phyloP scores from a whole-genome alignment of 2,888 invertebrate species.

The Eupeodes latifasciatus region DNA sequence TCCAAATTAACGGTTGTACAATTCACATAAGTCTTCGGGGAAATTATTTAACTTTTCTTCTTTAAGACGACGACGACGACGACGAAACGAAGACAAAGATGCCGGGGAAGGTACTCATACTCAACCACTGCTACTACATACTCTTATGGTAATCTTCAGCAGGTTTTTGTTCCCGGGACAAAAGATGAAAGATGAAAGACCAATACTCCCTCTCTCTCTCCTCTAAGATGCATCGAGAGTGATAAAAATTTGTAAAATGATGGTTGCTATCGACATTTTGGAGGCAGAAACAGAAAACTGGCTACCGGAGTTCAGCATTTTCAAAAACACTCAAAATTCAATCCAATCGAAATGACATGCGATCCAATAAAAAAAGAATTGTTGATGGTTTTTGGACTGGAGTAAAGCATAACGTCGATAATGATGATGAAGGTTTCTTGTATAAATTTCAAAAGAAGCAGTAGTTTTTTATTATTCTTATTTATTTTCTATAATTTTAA shows the following conservation, averaged over 20 bases:
- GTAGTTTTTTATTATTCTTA: constrained; percentile 14
- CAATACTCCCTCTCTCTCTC: constrained; percentile 41
- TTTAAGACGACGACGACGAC: not conserved
- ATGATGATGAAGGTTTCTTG: constrained; percentile 43
- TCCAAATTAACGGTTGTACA: constrained; percentile 61
- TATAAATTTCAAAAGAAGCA: constrained; percentile 17
- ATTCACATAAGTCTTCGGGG: constrained; percentile 17
- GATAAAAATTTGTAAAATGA: constrained; percentile 67
- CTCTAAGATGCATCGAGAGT: constrained; percentile 33
- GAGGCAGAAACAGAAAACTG: constrained; percentile 16
- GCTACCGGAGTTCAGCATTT: constrained; percentile 71
- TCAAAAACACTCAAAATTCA: constrained; percentile 12
- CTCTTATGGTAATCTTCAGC: constrained; percentile 48
- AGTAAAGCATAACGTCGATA: constrained; percentile 20
- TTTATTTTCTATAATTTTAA: constrained; percentile 46
- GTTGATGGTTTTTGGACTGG: constrained; percentile 2
- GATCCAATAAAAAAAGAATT: constrained; percentile 1
- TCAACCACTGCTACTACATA: not conserved
- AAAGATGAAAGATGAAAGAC: constrained; percentile 32
- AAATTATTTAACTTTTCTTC: constrained; percentile 54
- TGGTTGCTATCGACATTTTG: constrained; percentile 33
- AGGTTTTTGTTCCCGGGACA: constrained; percentile 4
- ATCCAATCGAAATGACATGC: constrained; percentile 54
- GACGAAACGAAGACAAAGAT: not conserved
- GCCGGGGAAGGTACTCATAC: no score